phyloP scores from a whole-genome alignment of 2,888 invertebrate genomes.

The Schrankia costaestrigalis region DNA sequence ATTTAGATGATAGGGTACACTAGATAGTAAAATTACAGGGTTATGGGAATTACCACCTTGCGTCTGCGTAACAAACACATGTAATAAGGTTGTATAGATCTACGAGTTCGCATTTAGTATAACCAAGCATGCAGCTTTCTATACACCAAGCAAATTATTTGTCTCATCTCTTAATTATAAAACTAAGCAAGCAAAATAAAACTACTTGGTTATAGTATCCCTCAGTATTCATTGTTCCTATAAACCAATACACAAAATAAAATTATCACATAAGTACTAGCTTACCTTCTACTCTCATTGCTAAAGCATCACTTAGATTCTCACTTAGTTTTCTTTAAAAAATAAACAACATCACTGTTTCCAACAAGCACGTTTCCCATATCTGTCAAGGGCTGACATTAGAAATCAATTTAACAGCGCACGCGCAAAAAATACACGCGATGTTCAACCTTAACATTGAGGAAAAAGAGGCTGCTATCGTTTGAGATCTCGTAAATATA shows the following conservation, averaged over 20 bases:
- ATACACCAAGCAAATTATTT: no score
- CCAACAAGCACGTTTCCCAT: slow-evolving; percentile 19
- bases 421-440: slow-evolving; percentile 43
- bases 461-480: slow-evolving; percentile 7
- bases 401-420: slow-evolving; percentile 69
- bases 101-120: no score
- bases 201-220: no score
- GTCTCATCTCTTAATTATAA: no score
- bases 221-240: no score
- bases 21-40: no score
- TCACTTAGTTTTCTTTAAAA: slow-evolving; percentile 36
- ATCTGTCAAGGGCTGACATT: slow-evolving; percentile 51
- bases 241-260: background rate
- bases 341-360: slow-evolving; percentile 26
- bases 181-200: no score
- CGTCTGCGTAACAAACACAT: no score
- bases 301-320: slow-evolving; percentile 27
- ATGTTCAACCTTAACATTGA: slow-evolving; percentile 18
- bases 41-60: no score
- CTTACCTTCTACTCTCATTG: slow-evolving; percentile 60
- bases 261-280: background rate
- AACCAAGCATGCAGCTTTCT: no score
- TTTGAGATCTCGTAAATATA: slow-evolving; percentile 8
- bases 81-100: no score
- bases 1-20: no score